Conservation (phyloP, 2,113 vertebrate species). For the Macheiramphus alcinus region DNA sequence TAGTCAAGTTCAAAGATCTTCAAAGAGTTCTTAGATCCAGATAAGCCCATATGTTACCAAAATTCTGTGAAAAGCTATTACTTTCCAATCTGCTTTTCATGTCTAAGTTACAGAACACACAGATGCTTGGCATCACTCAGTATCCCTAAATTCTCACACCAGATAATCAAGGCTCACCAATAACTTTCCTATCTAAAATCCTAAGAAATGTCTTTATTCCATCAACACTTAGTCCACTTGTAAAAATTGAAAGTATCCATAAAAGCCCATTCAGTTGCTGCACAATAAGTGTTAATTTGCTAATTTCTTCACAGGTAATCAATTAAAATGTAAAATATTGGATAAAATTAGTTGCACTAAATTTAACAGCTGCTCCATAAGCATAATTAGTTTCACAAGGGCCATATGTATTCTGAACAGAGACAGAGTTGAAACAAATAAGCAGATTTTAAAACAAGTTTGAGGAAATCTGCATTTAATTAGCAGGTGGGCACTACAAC, state of each 20-base stretch:
- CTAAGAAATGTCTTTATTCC: slow-evolving; percentile 68
- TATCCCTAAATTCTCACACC: slow-evolving; percentile 72
- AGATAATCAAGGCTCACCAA: slow-evolving; percentile 70
- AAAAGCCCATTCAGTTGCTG: slow-evolving; percentile 82
- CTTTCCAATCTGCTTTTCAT: slow-evolving; percentile 79
- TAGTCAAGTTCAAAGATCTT: slow-evolving; percentile 95
- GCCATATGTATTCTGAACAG: slow-evolving; percentile 79
- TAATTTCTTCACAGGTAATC: slow-evolving; percentile 95
- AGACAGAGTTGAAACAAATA: slow-evolving; percentile 85
- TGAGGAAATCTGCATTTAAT: slow-evolving; percentile 94
- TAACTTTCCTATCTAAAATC: slow-evolving; percentile 52
- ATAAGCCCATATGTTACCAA: slow-evolving; percentile 87
- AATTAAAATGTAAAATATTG: slow-evolving; percentile 86
- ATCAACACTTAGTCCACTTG: slow-evolving; percentile 76
- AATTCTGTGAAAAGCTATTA: slow-evolving; percentile 79
- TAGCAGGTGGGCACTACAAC: slow-evolving; percentile 98
- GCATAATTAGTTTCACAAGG: slow-evolving; percentile 85
- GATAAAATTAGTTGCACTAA: slow-evolving; percentile 86
- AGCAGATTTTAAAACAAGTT: slow-evolving; percentile 87
- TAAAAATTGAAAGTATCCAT: slow-evolving; percentile 72
- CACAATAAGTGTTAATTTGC: slow-evolving; percentile 96
- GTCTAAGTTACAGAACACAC: slow-evolving; percentile 74
- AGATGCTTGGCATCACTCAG: slow-evolving; percentile 76
- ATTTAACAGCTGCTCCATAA: slow-evolving; percentile 84
- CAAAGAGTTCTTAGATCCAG: slow-evolving; percentile 91